Evolutionary conservation across 2,797 vertebrate genomes (phyloP), one percentile per base, ranked within the genome.

Genomic region (Alectoris magna): DNA sequence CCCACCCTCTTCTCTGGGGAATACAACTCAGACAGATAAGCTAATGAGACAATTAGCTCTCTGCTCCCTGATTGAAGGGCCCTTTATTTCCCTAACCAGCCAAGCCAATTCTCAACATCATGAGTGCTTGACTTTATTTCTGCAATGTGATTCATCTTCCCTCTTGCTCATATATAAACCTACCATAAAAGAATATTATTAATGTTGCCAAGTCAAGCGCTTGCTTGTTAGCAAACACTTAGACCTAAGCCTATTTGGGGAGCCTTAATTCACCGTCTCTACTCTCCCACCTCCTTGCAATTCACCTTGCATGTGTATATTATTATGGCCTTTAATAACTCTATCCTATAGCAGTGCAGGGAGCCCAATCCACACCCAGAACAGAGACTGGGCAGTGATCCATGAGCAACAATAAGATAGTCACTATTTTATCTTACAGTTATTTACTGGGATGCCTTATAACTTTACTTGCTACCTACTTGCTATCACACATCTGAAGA

Each of bases 11-110:
- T 77, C 92, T 84, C 94, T 31, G 77, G 90, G 91, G 94, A 95
- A 88, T 91, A 94, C 64, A 92, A 72, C 77, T 53, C 91, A 92
- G 90, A 79, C 91, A 94, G 95, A 95, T 94, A 96, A 95, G 92
- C 91, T 96, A 96, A 96, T 95, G 95, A 96, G 96, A 96, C 92
- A 96, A 96, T 96, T 96, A 95, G 92, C 94, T 90, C 80, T 93
- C 88, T 4, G 46, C 84, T 96, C 69, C 71, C 87, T 95, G 93
- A 95, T 75, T 96, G 96, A 96, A 94, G 88, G 72, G 86, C 69
- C 83, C 85, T 96, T 96, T 96, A 94, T 96, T 96, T 96, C 81
- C 83, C 88, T 93, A 90, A 95, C 93, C 80, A 92, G 85, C 71
- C 92, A 84, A 87, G 75, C 83, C 86, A 91, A 93, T 96, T 94